Conservation (phyloP, 2,113 vertebrate species). For the Spermophilus dauricus region DNA sequence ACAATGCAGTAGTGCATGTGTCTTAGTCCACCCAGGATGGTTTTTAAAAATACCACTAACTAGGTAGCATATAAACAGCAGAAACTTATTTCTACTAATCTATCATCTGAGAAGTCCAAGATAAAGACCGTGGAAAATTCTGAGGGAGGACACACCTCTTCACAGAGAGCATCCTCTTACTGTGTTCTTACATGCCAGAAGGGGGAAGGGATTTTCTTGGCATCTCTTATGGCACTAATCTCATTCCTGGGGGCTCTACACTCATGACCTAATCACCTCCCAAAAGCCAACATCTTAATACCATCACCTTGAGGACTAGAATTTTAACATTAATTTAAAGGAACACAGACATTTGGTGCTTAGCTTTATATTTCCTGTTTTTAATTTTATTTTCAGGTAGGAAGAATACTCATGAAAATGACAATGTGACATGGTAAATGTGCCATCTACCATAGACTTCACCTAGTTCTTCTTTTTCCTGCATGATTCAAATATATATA, state of each 20-base stretch:
- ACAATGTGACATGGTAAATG: background rate
- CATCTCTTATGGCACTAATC: background rate
- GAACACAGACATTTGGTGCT: background rate
- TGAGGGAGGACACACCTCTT: background rate
- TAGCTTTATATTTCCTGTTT: background rate
- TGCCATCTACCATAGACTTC: background rate
- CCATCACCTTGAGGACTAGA: background rate
- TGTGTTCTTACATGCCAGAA: background rate
- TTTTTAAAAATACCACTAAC: background rate
- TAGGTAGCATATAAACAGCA: background rate
- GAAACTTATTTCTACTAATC: background rate
- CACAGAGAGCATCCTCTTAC: background rate
- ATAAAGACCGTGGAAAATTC: background rate
- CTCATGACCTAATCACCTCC: background rate
- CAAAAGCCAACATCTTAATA: background rate
- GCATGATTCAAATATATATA: background rate
- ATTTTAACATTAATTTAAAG: background rate
- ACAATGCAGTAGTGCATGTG: background rate
- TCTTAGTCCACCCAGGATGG: background rate
- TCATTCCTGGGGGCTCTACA: background rate
- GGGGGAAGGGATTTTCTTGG: fast-evolving
- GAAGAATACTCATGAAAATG: constrained; percentile 4
- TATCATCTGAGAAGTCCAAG: background rate
- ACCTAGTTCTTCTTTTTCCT: background rate
- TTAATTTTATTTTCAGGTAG: constrained; percentile 14